A percentile compares a stretch with the other conserved stretches of the same genome.
phyloP scores from a whole-genome alignment of 2,888 invertebrate species.

The Ceratothoa steindachneri region DNA sequence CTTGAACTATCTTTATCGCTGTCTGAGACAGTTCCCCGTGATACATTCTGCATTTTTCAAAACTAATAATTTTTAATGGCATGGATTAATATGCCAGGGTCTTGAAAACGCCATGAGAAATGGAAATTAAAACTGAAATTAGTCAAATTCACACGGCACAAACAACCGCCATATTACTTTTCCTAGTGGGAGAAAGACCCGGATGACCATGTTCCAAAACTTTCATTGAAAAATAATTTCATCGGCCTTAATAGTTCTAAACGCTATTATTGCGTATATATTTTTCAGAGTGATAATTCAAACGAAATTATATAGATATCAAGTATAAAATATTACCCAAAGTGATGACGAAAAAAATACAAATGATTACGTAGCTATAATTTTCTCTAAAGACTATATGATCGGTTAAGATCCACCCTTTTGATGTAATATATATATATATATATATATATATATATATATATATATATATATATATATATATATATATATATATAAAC shows the following conservation, averaged over 20 bases:
- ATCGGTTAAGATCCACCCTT: background rate
- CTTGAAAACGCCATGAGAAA: constrained; percentile 31
- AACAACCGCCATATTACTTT: constrained; percentile 12
- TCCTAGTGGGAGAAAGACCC: background rate
- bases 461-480: background rate
- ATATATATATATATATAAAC: background rate
- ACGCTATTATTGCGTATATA: too few species aligned
- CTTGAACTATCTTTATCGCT: constrained; percentile 66
- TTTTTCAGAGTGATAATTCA: too few species aligned
- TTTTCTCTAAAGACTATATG: background rate
- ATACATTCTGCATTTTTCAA: constrained; percentile 88
- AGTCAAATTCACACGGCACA: constrained; percentile 1
- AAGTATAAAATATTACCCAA: too few species aligned
- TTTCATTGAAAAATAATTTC: background rate
- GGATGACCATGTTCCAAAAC: constrained; percentile 25
- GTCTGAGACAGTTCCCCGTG: constrained; percentile 70
- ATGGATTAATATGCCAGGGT: constrained; percentile 33
- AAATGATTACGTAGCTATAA: background rate
- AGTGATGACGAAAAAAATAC: background rate
- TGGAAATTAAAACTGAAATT: constrained; percentile 11
- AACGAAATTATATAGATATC: too few species aligned
- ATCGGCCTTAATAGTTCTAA: too few species aligned
- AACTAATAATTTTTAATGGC: constrained; percentile 55
- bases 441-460: background rate
- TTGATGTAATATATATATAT: background rate